These are phyloP conservation scores for Nemotelus nigrinus DNA, from an alignment of 2,888 invertebrate genomes.

Conservation along the genomic window DNA sequence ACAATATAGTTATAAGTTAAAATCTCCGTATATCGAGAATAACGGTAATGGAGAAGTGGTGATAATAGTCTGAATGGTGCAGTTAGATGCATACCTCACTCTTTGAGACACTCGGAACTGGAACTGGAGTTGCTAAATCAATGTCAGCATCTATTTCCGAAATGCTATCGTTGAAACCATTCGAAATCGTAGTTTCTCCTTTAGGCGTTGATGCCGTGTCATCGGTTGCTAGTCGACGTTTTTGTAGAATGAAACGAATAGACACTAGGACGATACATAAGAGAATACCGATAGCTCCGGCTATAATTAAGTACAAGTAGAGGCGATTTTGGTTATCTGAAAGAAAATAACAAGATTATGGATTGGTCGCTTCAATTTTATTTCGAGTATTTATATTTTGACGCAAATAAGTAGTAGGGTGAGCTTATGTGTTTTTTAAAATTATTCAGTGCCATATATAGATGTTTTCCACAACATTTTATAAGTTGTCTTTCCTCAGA, in stretches of 20 bases:
- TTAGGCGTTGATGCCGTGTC: slow-evolving; percentile 69
- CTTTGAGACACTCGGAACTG: slow-evolving; percentile 66
- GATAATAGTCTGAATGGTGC: not conserved
- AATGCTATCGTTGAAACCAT: slow-evolving; percentile 85
- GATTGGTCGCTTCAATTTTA: not conserved
- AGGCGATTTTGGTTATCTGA: slow-evolving; percentile 68
- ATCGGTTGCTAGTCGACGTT: slow-evolving; percentile 70
- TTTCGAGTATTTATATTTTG: not conserved
- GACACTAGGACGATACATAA: slow-evolving; percentile 77
- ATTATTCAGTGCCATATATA: too few relatives aligned
- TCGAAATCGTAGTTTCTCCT: slow-evolving; percentile 80
- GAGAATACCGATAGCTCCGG: slow-evolving; percentile 75
- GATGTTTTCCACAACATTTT: too few relatives aligned
- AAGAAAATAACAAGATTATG: slow-evolving; percentile 45
- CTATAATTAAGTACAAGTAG: slow-evolving; percentile 84
- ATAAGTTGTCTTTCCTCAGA: too few relatives aligned
- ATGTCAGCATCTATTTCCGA: slow-evolving; percentile 83
- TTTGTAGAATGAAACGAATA: slow-evolving; percentile 75
- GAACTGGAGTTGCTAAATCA: slow-evolving; percentile 72
- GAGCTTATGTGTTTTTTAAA: too few relatives aligned
- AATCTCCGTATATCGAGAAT: not conserved
- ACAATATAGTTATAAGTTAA: not conserved
- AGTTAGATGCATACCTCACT: slow-evolving; percentile 60
- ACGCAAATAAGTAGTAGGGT: too few relatives aligned
- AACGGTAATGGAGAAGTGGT: not conserved